Conservation (phyloP, 2,113 vertebrate species). For the Psammodynastes pulverulentus region DNA sequence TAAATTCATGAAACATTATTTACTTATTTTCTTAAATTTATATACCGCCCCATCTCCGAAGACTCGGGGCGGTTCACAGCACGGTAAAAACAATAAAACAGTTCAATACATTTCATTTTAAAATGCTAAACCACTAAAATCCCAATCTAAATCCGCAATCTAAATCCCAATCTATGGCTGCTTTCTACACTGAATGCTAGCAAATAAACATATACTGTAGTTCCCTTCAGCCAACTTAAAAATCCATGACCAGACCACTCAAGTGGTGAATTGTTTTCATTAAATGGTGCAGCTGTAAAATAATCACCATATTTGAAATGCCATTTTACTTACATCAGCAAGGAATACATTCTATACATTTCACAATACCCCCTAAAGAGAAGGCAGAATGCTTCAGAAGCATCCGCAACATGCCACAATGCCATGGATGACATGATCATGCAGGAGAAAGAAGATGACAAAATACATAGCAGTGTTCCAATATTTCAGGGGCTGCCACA, state of each 20-base stretch:
- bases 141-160: no score
- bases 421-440: background rate
- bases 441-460: background rate
- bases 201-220: background rate
- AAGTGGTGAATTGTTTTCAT: background rate
- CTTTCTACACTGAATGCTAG: background rate
- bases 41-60: no score
- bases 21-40: no score
- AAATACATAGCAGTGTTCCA: no score
- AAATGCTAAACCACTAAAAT: no score
- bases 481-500: no score
- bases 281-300: background rate
- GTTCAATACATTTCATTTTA: no score
- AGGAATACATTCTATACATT: background rate
- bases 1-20: background rate
- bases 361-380: background rate
- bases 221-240: background rate
- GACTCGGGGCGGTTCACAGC: no score
- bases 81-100: no score
- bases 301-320: background rate
- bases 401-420: background rate
- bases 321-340: background rate
- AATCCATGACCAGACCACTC: background rate
- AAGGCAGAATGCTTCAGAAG: background rate
- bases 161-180: no score